Evolutionary conservation across 2,797 vertebrate genomes (phyloP).

Genomic region (Orientallactaga sibirica): DNA sequence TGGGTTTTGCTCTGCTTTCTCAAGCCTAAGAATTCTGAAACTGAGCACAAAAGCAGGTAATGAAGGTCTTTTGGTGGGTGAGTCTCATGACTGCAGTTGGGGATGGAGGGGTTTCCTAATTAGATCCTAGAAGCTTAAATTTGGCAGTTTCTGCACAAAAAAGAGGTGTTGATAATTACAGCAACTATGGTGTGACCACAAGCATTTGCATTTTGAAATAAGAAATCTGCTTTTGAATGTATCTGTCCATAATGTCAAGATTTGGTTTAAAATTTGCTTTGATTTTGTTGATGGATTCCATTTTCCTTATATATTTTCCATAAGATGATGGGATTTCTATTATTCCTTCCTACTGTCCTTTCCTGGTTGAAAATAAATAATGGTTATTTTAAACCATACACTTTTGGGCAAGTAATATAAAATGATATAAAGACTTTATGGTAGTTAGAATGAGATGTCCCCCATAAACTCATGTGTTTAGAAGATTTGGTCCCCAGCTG

Average conservation of each 20-base stretch:
- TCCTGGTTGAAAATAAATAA: constrained; percentile 28
- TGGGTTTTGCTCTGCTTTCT: constrained; percentile 78
- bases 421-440: background rate
- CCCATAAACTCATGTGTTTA: no score
- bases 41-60: constrained; percentile 74
- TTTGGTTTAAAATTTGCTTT: constrained; percentile 62
- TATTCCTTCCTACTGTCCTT: background rate
- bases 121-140: constrained; percentile 86
- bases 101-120: constrained; percentile 89
- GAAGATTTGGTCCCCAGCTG: no score
- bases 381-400: constrained; percentile 12
- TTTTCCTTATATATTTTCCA: background rate
- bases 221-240: constrained; percentile 42
- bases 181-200: constrained; percentile 20
- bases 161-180: constrained; percentile 64
- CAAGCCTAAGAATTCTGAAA: constrained; percentile 81
- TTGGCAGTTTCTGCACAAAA: constrained; percentile 62
- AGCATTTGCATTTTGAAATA: constrained; percentile 51
- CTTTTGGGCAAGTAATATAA: constrained; percentile 40
- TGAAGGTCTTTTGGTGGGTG: constrained; percentile 72
- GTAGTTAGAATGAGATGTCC: no score
- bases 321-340: background rate
- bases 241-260: background rate
- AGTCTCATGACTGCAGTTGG: constrained; percentile 68
- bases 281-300: background rate